phyloP scores from a whole-genome alignment of 2,797 vertebrate genomes.

The Schizopygopsis malacanthus region DNA sequence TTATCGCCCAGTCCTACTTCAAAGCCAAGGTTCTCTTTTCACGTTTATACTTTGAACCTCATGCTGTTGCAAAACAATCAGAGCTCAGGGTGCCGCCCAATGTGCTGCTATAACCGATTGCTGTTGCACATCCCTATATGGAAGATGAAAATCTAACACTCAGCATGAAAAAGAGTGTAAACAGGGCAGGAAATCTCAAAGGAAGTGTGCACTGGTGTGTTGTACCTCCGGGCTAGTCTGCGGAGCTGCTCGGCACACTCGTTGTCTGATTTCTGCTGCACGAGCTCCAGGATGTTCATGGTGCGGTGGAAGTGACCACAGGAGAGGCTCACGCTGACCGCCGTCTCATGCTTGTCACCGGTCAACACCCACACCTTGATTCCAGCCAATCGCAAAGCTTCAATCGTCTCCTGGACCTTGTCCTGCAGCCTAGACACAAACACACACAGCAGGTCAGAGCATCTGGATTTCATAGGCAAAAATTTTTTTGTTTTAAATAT shows the following conservation, averaged over 20 bases:
- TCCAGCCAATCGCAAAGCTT: conserved; percentile 91
- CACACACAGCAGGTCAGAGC: neutral
- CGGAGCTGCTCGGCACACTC: conserved; percentile 92
- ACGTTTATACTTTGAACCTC: too few relatives aligned
- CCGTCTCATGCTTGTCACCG: conserved; percentile 95
- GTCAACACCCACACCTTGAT: conserved; percentile 99
- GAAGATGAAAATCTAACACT: neutral
- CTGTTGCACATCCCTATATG: too few relatives aligned
- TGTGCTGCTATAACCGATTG: too few relatives aligned
- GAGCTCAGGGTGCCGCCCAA: too few relatives aligned
- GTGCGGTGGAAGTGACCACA: conserved; percentile 96
- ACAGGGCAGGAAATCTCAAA: neutral
- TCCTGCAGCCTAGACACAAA: conserved; percentile 85
- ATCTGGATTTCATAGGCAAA: neutral
- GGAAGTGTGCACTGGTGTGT: neutral
- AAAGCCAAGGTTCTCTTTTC: too few relatives aligned
- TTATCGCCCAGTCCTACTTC: too few relatives aligned
- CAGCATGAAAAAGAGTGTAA: neutral
- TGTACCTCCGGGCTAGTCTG: conserved; percentile 87
- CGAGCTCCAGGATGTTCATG: conserved; percentile 96
- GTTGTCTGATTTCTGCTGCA: conserved; percentile 89
- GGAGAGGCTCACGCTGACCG: conserved; percentile 94
- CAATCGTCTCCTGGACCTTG: conserved; percentile 97
- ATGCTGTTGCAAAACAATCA: too few relatives aligned
- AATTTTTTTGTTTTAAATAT: too few relatives aligned